Base-by-base conservation (phyloP, 2,113 vertebrate genomes). In the Catagonus wagneri region DNA sequence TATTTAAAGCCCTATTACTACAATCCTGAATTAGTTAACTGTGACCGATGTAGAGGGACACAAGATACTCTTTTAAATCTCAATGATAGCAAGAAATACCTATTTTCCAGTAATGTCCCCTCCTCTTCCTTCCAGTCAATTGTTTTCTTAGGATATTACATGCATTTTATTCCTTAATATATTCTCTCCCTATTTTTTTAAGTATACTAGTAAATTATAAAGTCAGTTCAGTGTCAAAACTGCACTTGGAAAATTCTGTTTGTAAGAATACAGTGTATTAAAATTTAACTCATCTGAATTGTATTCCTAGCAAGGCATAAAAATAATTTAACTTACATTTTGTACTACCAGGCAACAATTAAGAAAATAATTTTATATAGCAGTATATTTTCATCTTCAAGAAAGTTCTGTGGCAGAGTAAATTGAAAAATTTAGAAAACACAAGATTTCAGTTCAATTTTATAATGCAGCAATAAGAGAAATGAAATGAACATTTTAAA, bases 401-500 rank as follows among this genome's bases (percentile, higher is more conserved):
- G 56, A 76, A 96, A 68, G 23, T 76, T 96, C 92, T 91, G 52
- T 89, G 88, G 44, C 81, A 75, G 80, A 66, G 15, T 69, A 65
- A 85, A 83, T 36, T 65, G 69, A 52, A 91, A 85, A 87, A 66
- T 52, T 44, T 89, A 14, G 68, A 87, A 96, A 95, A 89, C 25
- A 76, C 22, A 74, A 76, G n/a, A 93, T 60, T 17, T 80, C 58
- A 91, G 25, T 34, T 75, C 74, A 95, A 20, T 81, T 86, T 94
- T 83, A 79, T 58, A 91, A 81, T 75, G 54, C 22, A 79, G 10
- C 12, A 60, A 11, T 85, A 79, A 95, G 93, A 23, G 25, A 93
- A 83, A 75, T 63, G 6, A 97, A 96, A 94, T 22, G 20, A 84
- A 95, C 22, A 91, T 86, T 87, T 90, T 89, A 81, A 75, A 97